These are phyloP conservation scores for Chlorodrepanis virens DNA, from an alignment of 2,113 vertebrate species.

Conservation along the genomic window DNA sequence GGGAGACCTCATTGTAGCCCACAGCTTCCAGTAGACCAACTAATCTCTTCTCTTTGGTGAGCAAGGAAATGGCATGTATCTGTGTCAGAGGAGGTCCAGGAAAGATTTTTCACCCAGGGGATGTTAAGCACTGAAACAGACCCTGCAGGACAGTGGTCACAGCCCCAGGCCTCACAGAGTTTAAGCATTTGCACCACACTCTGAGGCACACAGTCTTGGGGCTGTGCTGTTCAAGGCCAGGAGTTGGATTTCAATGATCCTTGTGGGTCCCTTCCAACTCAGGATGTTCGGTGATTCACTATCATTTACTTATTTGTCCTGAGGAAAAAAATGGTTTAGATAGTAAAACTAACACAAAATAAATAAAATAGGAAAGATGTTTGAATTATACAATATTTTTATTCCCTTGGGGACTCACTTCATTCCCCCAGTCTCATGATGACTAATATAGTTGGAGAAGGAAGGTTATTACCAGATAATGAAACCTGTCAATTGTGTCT, in stretches of 20 bases:
- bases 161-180: not conserved
- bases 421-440: not conserved
- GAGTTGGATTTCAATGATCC: not conserved
- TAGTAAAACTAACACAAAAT: not conserved
- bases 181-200: not conserved
- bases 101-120: not conserved
- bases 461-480: not conserved
- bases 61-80: not conserved
- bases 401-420: not conserved
- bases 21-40: not conserved
- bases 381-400: not conserved
- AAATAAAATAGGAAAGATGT: not conserved
- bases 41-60: not conserved
- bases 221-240: not conserved
- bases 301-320: not conserved
- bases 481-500: not conserved
- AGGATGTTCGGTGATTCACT: not conserved
- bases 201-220: not conserved
- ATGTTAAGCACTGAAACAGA: not conserved
- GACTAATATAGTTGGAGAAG: not conserved
- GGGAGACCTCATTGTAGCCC: not conserved
- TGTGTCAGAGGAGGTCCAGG: not conserved
- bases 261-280: too few relatives aligned
- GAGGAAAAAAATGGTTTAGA: not conserved
- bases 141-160: not conserved